These are phyloP conservation scores for Ophioninae sp. DNA, from an alignment of 2,888 invertebrate genomes.

Conservation along the genomic window DNA sequence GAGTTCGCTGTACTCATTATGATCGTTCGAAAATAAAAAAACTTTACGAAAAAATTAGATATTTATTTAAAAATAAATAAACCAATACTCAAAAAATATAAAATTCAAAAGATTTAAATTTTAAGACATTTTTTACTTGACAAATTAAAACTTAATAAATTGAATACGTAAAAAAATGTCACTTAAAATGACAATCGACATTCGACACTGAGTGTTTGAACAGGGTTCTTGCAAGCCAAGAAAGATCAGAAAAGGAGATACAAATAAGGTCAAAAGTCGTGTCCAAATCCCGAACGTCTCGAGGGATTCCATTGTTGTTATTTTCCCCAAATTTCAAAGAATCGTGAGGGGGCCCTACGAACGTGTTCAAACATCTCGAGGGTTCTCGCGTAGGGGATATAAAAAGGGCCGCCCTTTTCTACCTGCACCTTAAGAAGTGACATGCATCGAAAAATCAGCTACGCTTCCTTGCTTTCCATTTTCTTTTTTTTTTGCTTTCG, in stretches of 20 bases:
- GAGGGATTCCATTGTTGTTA: slow-evolving; percentile 8
- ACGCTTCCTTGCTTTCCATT: neutral
- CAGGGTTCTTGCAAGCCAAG: neutral
- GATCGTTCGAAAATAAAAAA: neutral
- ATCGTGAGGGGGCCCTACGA: neutral
- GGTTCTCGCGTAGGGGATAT: neutral
- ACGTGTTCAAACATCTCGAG: neutral
- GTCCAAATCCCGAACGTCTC: neutral
- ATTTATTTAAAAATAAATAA: too few species aligned
- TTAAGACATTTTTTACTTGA: too few species aligned
- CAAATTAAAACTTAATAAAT: too few species aligned
- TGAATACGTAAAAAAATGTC: too few species aligned
- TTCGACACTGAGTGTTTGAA: neutral
- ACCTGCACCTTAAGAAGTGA: neutral
- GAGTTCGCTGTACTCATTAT: slow-evolving; percentile 21
- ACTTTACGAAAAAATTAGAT: too few species aligned
- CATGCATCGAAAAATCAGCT: neutral
- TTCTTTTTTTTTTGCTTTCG: neutral
- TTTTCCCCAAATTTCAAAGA: neutral
- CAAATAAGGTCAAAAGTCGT: neutral
- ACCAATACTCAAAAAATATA: too few species aligned
- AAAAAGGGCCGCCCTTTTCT: neutral
- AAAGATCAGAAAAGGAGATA: neutral
- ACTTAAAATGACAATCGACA: neutral
- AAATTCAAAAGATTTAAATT: too few species aligned